Base-by-base conservation (phyloP, 2,797 vertebrate species). In the Mycteria americana region DNA sequence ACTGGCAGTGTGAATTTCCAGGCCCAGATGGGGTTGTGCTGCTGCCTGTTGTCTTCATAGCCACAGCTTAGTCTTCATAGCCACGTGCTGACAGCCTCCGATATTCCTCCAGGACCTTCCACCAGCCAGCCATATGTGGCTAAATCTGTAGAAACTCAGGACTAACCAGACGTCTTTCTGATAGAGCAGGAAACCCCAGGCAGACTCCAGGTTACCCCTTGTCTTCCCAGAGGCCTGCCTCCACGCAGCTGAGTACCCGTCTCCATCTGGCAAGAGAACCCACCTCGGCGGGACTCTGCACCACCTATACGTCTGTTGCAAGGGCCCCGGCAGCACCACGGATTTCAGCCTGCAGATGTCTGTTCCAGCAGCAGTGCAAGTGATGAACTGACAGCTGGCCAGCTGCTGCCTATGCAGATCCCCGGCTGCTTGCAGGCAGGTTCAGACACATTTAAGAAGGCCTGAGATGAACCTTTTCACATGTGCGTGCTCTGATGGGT, bases 41-140 rank as follows among this genome's bases (percentile, higher is more conserved):
- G 45, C 65, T 64, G 53, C 62, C 43, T 72, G 41, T 45, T 56
- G n/a, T 45, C 54, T 80, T 80, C 37, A 62, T 39, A 39, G 37
- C 37, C 12, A 11, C 35, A 65, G 31, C 31, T 76, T 15, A 19
- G 37, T 37, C 54, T 70, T 69, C 86, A 59, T 5, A 74, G 80
- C 13, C 30, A 1, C 0, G 0, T 53, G 73, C 25, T 0, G 1
- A n/a, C 51, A 73, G 63, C n/a, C 53, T 68, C 70, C 11, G 0
- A 1, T 57, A 28, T n/a, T 45, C 28, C 53, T 72, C 67, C 75
- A 85, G 48, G 22, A 85, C 28, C 48, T 57, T 64, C 45, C 31
- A 62, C 18, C n/a, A 79, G 79, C 50, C 85, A 93, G n/a, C 19
- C 45, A 37, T 18, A 28, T 4, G 22, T 12, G 8, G 57, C 37